Evolutionary conservation across 2,113 vertebrate species (phyloP), one percentile per base, ranked within the genome.

Genomic region (Bos indicus): DNA sequence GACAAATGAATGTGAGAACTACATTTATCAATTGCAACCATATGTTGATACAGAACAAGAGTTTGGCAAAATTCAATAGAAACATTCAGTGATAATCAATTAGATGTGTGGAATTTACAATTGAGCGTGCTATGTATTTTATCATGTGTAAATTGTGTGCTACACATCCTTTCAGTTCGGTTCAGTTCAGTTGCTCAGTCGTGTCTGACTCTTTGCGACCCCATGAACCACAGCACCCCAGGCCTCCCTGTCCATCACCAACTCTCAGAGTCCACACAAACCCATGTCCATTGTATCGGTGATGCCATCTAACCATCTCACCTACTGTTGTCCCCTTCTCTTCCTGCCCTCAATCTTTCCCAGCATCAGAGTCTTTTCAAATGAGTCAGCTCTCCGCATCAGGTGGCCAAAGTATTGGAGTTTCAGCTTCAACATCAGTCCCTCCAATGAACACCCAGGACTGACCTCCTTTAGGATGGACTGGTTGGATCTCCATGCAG

Each of bases 51-150:
- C 13, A 80, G 48, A 82, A 40, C 7, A 77, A 78, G 28, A 91
- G 30, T 91, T 83, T 84, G 43, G 30, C 17, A 96, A 97, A 97
- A 93, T 46, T 82, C 52, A 80, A 36, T 88, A 57, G 88, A 95
- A 93, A 74, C 11, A 51, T 88, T 96, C 36, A 85, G 6, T 91
- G 40, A 71, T 56, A 96, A 85, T 93, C 77, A 94, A 6, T 88
- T 93, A 85, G 46, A 51, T 92, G 93, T 26, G 85, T 89, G 17
- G 19, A 94, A 95, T 89, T 96, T 94, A 60, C 3, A 94, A 2
- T 56, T 92, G 87, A 90, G 19, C 28, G 80, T 77, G 23, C 2
- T 92, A 0, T 94, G 43, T 96, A 82, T 78, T 62, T 89, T 80
- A 84, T 36, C 57, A 33, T 59, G 88, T 96, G 16, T 62, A 91